Percentiles rank a stretch among this genome's conserved stretches.
Conservation (phyloP, 2,888 invertebrate species). For the Apotomis capreana region DNA sequence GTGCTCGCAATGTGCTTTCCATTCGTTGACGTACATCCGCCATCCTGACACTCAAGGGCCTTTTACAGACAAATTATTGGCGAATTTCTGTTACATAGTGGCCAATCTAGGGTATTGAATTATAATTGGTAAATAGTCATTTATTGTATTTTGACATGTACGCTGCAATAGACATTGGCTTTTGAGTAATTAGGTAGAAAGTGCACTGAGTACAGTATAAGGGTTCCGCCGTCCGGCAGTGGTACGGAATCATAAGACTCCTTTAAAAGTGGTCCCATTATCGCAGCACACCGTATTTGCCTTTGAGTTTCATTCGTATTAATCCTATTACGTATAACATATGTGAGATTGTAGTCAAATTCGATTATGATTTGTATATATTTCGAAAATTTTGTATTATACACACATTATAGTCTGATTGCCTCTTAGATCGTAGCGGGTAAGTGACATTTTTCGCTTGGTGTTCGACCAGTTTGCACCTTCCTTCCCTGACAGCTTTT, state of each 20-base stretch:
- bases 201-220: constrained; percentile 5
- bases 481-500: no score
- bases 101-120: no score
- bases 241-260: neutral
- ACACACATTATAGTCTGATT: no score
- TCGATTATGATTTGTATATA: neutral
- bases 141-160: neutral
- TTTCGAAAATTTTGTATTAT: no score
- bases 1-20: no score
- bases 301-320: neutral
- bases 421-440: no score
- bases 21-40: no score
- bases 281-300: neutral
- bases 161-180: constrained; percentile 1
- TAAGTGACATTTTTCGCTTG: no score
- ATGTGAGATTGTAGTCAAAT: neutral
- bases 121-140: neutral
- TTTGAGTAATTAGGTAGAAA: neutral
- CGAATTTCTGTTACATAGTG: no score
- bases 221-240: constrained; percentile 1
- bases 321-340: neutral
- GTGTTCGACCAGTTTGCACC: no score
- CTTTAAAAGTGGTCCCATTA: neutral
- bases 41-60: no score
- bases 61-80: no score